Evolutionary conservation across 2,888 invertebrate species (phyloP).

Genomic region (Prosopocoilus inquinatus): DNA sequence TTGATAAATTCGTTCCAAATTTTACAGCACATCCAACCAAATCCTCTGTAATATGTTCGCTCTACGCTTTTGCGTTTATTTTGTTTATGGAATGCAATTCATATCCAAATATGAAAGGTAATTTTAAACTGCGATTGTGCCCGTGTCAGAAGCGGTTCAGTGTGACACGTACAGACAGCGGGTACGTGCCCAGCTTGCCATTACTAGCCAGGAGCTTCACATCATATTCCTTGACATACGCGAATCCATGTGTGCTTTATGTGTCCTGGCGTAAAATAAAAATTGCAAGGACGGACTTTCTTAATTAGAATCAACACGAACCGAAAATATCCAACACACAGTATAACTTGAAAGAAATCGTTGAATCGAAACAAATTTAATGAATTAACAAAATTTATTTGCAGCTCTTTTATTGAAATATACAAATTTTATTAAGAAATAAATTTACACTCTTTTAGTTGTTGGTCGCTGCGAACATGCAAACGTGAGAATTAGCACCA

Average conservation of each 20-base stretch:
- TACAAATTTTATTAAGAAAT: too few species aligned
- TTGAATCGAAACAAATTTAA: too few species aligned
- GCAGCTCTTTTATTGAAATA: too few species aligned
- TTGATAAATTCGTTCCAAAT: not conserved
- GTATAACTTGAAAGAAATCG: too few species aligned
- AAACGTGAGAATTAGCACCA: too few species aligned
- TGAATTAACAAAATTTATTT: too few species aligned
- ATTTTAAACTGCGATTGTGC: constrained; percentile 45
- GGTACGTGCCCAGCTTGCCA: constrained; percentile 35
- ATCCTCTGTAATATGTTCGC: constrained; percentile 1
- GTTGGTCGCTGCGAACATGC: too few species aligned
- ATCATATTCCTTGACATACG: constrained; percentile 27
- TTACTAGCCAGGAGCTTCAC: constrained; percentile 22
- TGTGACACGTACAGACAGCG: constrained; percentile 44
- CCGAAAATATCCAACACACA: too few species aligned
- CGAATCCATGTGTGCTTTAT: constrained; percentile 13
- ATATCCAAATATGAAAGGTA: constrained; percentile 45
- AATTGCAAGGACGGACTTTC: too few species aligned
- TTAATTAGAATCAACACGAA: too few species aligned
- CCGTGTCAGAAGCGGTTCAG: constrained; percentile 40
- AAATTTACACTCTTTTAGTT: too few species aligned
- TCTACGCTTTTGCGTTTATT: constrained; percentile 24
- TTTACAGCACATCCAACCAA: not conserved
- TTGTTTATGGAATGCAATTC: constrained; percentile 36
- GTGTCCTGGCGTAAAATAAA: not conserved